Base-by-base conservation (phyloP, 2,888 invertebrate genomes). In the Lasioglossum leucozonium region DNA sequence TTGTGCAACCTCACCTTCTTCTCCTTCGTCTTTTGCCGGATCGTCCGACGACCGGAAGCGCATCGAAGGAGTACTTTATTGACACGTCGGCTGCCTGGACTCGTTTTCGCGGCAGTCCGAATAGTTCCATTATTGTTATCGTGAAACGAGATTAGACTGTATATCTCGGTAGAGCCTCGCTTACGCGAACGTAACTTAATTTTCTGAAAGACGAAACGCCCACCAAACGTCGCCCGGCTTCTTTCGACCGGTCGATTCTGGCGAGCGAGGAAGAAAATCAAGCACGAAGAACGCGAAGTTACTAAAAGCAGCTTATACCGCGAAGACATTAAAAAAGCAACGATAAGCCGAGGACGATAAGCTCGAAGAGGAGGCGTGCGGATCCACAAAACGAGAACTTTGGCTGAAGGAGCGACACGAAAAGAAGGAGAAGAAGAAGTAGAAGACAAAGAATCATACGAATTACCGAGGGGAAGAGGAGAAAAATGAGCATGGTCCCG, bases 21-120 rank as follows among this genome's bases (percentile, higher is more conserved):
- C 22, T 34, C 0, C 65, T 62, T 16, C 30, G 4, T 26, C 22
- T 40, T 22, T n/a, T 5, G 5, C 0, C 11, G 4, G 65, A 30
- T 65, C 34, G 73, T n/a, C 58, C 40, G 51, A 44, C 74, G 51
- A 72, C 78, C 78, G 84, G 84, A 84, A 84, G 83, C 0, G n/a
- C 10, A 67, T 34, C 5, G 8, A 65, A 76, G 34, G 76, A 26
- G 34, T 26, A 71, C 42, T 44, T 44, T 44, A 72, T 72, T 47
- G 62, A 62, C 62, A 30, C 62, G 16, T 62, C 16, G 1, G 10
- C 22, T n/a, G n/a, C 22, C 22, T 22, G 51, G 22, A 22, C 51
- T 51, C 6, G 18, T 6, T 47, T 51, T 51, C 51, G 22, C 8
- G 51, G 51, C 22, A 22, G 51, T n/a, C 51, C 10, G 22, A 51